phyloP scores from a whole-genome alignment of 2,888 invertebrate species.

The Chironomus riparius region DNA sequence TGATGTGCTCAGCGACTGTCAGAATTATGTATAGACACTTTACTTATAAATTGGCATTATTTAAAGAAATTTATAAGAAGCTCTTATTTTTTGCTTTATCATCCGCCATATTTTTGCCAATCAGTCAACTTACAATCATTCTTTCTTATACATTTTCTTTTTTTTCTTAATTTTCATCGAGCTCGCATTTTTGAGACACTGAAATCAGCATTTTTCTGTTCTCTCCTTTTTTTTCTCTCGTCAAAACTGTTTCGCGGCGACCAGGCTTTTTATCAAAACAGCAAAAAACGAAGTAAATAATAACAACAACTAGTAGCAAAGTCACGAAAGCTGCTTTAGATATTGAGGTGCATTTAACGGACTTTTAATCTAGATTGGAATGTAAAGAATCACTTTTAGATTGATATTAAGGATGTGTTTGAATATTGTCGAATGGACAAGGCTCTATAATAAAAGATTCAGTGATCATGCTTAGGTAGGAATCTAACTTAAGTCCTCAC shows the following conservation, averaged over 20 bases:
- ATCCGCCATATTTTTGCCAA: constrained; percentile 6
- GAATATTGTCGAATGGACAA: too few species aligned
- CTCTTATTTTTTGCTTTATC: neutral
- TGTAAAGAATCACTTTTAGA: too few species aligned
- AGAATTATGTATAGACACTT: neutral
- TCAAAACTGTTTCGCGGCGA: neutral
- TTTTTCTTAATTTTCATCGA: neutral
- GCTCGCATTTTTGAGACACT: neutral
- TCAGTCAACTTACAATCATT: neutral
- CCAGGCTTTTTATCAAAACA: neutral
- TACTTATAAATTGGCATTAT: neutral
- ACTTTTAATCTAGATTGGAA: too few species aligned
- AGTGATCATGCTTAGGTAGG: too few species aligned
- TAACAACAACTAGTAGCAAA: too few species aligned
- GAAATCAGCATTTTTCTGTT: neutral
- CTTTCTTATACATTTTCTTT: neutral
- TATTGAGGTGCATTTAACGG: too few species aligned
- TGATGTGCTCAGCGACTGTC: neutral
- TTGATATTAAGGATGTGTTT: too few species aligned
- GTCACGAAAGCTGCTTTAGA: too few species aligned
- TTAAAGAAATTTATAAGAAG: neutral
- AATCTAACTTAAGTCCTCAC: too few species aligned
- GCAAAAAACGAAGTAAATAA: too few species aligned
- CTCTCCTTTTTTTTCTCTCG: neutral
- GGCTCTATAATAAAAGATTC: too few species aligned